Conservation (phyloP, 1,140 invertebrate genomes). For the Stegodyphus mimosarum region DNA sequence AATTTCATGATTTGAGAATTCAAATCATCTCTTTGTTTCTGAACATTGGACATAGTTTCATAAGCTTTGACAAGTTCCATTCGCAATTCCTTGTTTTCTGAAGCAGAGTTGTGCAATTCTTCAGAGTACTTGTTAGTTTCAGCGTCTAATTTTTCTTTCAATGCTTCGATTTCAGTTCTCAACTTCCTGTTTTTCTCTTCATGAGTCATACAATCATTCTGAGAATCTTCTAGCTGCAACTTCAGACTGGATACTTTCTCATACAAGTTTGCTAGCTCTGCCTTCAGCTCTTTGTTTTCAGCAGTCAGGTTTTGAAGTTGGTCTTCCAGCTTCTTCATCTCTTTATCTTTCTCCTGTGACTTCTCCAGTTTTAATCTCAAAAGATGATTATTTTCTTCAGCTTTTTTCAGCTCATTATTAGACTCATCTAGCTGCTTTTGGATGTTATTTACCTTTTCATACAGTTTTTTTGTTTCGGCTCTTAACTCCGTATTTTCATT, state of each 20-base stretch:
- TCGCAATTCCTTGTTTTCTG: conserved; percentile 66
- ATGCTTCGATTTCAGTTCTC: conserved; percentile 18
- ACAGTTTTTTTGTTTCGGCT: conserved; percentile 63
- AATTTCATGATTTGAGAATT: conserved; percentile 57
- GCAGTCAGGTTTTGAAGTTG: conserved; percentile 34
- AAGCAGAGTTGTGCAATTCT: conserved; percentile 73
- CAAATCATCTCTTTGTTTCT: conserved; percentile 62
- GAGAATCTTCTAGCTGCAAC: conserved; percentile 61
- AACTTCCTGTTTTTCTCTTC: conserved; percentile 50
- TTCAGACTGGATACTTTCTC: conserved; percentile 63
- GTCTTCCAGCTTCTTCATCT: conserved; percentile 53
- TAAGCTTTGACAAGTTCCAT: conserved; percentile 64
- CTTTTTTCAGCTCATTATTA: conserved; percentile 47
- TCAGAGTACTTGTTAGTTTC: conserved; percentile 35
- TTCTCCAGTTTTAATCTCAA: conserved; percentile 51
- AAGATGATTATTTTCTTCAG: conserved; percentile 50
- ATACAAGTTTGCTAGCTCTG: conserved; percentile 63
- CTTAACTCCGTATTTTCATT: conserved; percentile 47
- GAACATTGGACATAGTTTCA: conserved; percentile 63
- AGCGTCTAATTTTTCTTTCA: conserved; percentile 44
- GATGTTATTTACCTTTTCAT: conserved; percentile 75
- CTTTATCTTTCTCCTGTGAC: conserved; percentile 51
- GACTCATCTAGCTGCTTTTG: conserved; percentile 79
- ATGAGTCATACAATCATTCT: conserved; percentile 58
- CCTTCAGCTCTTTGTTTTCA: conserved; percentile 59